phyloP scores from a whole-genome alignment of 2,888 invertebrate species.

The Cosmopolites sordidus region DNA sequence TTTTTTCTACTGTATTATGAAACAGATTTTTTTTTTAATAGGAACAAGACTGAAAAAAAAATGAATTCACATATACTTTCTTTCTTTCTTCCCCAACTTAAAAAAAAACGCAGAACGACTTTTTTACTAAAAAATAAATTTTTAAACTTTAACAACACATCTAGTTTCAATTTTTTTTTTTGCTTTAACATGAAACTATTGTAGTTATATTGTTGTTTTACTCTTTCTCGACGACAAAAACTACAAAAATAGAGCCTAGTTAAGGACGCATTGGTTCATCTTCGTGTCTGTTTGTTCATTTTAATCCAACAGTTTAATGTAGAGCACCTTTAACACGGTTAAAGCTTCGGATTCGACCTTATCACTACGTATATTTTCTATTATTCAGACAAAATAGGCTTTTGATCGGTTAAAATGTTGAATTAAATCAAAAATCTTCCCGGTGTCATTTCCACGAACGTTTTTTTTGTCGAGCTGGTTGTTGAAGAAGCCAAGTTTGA shows the following conservation, averaged over 20 bases:
- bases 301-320: no score
- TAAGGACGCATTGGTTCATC: slow-evolving; percentile 6
- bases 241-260: slow-evolving; percentile 18
- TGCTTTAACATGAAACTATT: slow-evolving; percentile 2
- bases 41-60: slow-evolving; percentile 21
- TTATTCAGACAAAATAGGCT: no score
- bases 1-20: background rate
- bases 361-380: no score
- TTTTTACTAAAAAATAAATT: slow-evolving; percentile 11
- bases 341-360: slow-evolving; percentile 19
- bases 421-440: no score
- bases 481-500: no score
- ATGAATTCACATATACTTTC: slow-evolving; percentile 6
- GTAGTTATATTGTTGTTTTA: background rate
- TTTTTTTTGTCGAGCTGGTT: no score
- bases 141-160: slow-evolving; percentile 16
- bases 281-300: no score
- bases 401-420: no score
- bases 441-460: no score
- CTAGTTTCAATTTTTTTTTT: background rate
- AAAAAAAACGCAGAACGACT: slow-evolving; percentile 3
- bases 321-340: slow-evolving; percentile 17
- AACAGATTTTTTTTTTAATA: slow-evolving; percentile 10
- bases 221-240: slow-evolving; percentile 1
- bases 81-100: slow-evolving; percentile 8